These are phyloP conservation scores for Selene dorsalis DNA, from an alignment of 2,797 vertebrate species.

Conservation along the genomic window DNA sequence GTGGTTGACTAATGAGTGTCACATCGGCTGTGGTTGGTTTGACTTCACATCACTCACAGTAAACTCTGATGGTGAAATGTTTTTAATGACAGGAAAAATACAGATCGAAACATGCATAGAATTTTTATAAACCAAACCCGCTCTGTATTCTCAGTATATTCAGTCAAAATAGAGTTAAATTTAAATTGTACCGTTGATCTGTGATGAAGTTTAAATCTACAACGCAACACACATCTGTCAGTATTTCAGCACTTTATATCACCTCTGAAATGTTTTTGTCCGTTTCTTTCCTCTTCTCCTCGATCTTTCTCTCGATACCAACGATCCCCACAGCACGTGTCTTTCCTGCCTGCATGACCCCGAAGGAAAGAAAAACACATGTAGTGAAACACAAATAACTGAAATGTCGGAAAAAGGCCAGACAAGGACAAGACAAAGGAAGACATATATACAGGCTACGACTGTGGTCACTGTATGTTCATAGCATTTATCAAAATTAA, in stretches of 20 bases:
- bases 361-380: slow-evolving; percentile 59
- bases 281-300: slow-evolving; percentile 98
- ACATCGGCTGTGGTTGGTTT: slow-evolving; percentile 30
- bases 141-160: neutral
- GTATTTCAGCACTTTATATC: slow-evolving; percentile 41
- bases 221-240: neutral
- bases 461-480: slow-evolving; percentile 4
- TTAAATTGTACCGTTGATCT: neutral
- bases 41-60: slow-evolving; percentile 19
- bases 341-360: slow-evolving; percentile 88
- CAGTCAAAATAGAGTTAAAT: neutral
- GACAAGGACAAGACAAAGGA: no score
- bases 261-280: slow-evolving; percentile 99
- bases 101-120: neutral
- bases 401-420: neutral
- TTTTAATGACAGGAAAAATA: slow-evolving; percentile 1
- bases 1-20: neutral
- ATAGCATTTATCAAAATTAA: slow-evolving; percentile 6
- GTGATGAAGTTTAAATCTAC: neutral
- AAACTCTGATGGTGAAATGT: neutral
- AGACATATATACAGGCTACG: no score
- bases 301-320: slow-evolving; percentile 97
- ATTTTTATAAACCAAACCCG: neutral
- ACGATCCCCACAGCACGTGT: slow-evolving; percentile 97
- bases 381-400: slow-evolving; percentile 40